These are phyloP conservation scores for Cydia splendana DNA, from an alignment of 1,140 invertebrate genomes.

Conservation along the genomic window DNA sequence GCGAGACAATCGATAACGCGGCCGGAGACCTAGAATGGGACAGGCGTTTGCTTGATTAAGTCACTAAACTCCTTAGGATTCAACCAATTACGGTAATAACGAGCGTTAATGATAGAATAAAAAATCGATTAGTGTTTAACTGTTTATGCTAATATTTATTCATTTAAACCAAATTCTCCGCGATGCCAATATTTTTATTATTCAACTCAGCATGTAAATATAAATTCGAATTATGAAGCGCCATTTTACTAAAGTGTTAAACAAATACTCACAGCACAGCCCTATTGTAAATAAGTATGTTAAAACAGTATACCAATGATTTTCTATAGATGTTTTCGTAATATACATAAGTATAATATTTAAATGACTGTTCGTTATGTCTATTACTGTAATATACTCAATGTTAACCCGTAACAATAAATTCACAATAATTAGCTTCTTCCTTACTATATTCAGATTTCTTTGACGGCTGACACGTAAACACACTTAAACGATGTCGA, in stretches of 20 bases:
- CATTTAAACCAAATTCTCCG: not conserved
- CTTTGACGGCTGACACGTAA: slow-evolving; percentile 47
- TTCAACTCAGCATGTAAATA: not conserved
- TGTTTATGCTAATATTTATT: not conserved
- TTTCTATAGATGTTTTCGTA: not conserved
- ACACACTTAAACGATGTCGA: slow-evolving; percentile 48
- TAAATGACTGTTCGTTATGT: not conserved
- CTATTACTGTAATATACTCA: slow-evolving; percentile 7
- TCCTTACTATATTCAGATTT: slow-evolving; percentile 38
- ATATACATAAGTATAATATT: not conserved
- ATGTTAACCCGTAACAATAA: slow-evolving; percentile 38
- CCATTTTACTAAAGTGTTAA: not conserved
- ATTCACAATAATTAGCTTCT: slow-evolving; percentile 41
- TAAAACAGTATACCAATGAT: not conserved
- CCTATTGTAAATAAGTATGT: not conserved
- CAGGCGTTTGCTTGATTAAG: slow-evolving; percentile 60
- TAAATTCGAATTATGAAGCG: not conserved
- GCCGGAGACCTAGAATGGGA: slow-evolving; percentile 62
- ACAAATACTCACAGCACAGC: not conserved
- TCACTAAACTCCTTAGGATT: slow-evolving; percentile 59
- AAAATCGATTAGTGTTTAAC: slow-evolving; percentile 1
- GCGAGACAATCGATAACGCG: slow-evolving; percentile 68
- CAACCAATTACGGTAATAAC: slow-evolving; percentile 47
- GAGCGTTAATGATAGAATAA: slow-evolving; percentile 39
- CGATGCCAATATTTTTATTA: not conserved